Conservation (phyloP, 53 echinoderm and acorn worm species). For the Actinopyga echinites region DNA sequence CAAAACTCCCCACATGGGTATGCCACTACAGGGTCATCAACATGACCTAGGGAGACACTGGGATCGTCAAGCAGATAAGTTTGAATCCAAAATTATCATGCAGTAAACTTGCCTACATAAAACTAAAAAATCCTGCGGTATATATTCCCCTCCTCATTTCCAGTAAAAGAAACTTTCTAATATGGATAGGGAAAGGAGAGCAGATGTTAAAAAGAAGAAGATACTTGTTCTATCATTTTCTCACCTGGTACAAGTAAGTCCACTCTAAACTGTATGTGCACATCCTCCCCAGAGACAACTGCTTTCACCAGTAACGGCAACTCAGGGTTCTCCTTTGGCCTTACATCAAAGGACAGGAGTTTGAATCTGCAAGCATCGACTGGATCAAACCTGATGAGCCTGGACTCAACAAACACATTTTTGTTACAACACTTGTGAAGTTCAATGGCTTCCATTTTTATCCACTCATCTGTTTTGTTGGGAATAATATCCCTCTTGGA, state of each 20-base stretch:
- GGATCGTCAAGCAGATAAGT: too few relatives aligned
- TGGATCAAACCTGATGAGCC: constrained; percentile 82
- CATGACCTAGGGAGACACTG: too few relatives aligned
- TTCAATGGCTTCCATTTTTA: constrained; percentile 75
- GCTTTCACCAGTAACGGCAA: constrained; percentile 80
- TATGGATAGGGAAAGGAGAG: background rate
- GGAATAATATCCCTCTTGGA: constrained; percentile 88
- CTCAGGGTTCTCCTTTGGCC: constrained; percentile 60
- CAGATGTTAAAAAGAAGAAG: background rate
- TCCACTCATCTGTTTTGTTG: constrained; percentile 82
- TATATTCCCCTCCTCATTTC: background rate
- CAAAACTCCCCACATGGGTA: too few relatives aligned
- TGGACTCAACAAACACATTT: constrained; percentile 80
- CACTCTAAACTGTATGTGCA: constrained; percentile 80
- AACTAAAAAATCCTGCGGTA: too few relatives aligned
- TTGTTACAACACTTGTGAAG: constrained; percentile 90
- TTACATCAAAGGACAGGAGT: constrained; percentile 73
- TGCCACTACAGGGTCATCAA: too few relatives aligned
- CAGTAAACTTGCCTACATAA: too few relatives aligned
- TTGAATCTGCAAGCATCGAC: constrained; percentile 82
- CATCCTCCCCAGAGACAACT: constrained; percentile 76
- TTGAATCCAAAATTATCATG: too few relatives aligned
- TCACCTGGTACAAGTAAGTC: constrained; percentile 85
- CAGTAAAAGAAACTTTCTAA: background rate
- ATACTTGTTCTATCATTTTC: background rate